A percentile compares a stretch with the other conserved stretches of the same genome.
Conservation (phyloP, 2,113 vertebrate genomes). For the Gallinago paraguaiae region DNA sequence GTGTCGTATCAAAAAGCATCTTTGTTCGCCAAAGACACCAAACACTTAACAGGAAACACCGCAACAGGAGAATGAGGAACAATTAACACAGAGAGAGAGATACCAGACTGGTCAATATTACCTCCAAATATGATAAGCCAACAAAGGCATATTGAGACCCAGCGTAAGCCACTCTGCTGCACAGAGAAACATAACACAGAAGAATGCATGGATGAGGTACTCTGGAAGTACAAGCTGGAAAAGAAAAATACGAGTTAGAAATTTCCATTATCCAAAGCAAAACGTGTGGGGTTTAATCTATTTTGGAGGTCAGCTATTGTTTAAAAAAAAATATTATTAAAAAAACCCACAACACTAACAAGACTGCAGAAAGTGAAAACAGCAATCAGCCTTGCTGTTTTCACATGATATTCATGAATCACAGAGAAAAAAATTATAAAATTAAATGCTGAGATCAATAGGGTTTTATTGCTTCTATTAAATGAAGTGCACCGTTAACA, state of each 20-base stretch:
- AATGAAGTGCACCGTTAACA: background rate
- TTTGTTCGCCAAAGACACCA: background rate
- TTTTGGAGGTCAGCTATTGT: background rate
- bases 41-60: background rate
- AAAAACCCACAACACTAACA: background rate
- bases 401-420: background rate
- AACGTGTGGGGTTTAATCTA: background rate
- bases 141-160: conserved; percentile 93
- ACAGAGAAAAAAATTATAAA: background rate
- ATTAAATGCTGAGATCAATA: background rate
- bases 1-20: background rate
- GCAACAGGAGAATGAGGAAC: background rate
- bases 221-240: conserved; percentile 97
- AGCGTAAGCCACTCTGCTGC: conserved; percentile 98
- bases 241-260: conserved; percentile 48
- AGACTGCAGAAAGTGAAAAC: background rate
- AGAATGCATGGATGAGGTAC: conserved; percentile 99
- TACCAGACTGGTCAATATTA: conserved; percentile 54
- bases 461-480: background rate
- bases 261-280: background rate
- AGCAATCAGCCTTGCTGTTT: conserved; percentile 30
- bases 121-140: conserved; percentile 99
- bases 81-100: background rate
- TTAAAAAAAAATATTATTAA: background rate
- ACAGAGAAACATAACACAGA: conserved; percentile 99